A percentile compares a stretch with the other conserved stretches of the same genome.
Conservation (phyloP, 2,797 vertebrate species). For the Syngnathus acus region DNA sequence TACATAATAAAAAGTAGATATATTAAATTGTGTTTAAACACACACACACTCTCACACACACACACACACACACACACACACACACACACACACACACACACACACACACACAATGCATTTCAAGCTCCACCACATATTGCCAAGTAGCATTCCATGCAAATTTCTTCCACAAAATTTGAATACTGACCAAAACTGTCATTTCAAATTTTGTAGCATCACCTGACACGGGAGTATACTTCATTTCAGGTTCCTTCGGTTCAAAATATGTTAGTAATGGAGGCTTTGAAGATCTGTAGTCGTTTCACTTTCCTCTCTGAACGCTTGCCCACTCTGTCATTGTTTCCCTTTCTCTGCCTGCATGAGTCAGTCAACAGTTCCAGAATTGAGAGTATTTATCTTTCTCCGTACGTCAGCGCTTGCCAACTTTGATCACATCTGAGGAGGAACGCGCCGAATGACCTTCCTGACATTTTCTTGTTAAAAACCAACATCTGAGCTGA, state of each 20-base stretch:
- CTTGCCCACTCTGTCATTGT: conserved; percentile 10
- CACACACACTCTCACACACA: no score
- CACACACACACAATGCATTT: background rate
- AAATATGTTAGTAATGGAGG: conserved; percentile 7
- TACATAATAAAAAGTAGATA: background rate
- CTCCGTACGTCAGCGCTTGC: background rate
- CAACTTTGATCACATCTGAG: conserved; percentile 2
- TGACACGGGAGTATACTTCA: background rate
- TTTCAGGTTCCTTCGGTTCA: background rate
- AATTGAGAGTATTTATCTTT: conserved; percentile 9
- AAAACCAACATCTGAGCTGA: conserved; percentile 23
- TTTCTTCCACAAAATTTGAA: background rate
- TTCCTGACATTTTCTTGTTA: conserved; percentile 40
- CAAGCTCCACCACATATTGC: background rate
- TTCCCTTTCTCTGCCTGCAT: conserved; percentile 18
- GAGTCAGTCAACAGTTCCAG: conserved; percentile 26
- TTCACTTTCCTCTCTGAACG: conserved; percentile 13
- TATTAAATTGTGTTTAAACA: background rate
- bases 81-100: no score
- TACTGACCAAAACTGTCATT: background rate
- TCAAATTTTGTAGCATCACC: background rate
- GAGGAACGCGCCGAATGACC: background rate
- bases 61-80: background rate
- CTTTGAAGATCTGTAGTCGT: background rate
- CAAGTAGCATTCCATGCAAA: background rate